phyloP scores from a whole-genome alignment of 2,797 vertebrate genomes.

The Dipus sagitta region DNA sequence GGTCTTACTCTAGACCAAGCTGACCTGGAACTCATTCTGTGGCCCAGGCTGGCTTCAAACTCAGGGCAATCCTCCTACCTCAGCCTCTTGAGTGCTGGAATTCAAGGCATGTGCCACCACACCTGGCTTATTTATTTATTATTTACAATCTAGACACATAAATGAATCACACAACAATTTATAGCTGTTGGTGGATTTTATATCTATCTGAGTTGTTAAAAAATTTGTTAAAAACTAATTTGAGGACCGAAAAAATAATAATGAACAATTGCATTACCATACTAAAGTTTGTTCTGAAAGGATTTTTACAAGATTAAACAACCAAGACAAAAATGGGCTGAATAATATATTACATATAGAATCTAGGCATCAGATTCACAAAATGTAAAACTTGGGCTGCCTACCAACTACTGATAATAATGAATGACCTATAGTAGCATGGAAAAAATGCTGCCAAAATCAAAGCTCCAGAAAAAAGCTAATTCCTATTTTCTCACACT shows the following conservation, averaged over 20 bases:
- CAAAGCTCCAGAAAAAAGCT: not conserved
- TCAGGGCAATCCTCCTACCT: too few species aligned
- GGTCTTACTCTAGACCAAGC: too few species aligned
- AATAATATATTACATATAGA: constrained; percentile 49
- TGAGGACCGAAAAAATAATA: constrained; percentile 71
- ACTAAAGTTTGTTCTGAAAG: constrained; percentile 47
- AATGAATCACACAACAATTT: constrained; percentile 76
- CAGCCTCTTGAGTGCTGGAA: too few species aligned
- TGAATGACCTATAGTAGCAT: not conserved
- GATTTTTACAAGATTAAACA: constrained; percentile 67
- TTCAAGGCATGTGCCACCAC: too few species aligned
- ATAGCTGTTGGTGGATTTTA: constrained; percentile 69
- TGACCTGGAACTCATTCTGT: too few species aligned
- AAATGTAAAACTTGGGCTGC: constrained; percentile 18
- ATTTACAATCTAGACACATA: constrained; percentile 63
- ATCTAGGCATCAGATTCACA: constrained; percentile 26
- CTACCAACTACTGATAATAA: not conserved
- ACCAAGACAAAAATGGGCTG: constrained; percentile 60
- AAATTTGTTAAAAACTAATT: constrained; percentile 80
- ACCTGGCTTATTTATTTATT: not conserved
- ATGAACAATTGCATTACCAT: constrained; percentile 6
- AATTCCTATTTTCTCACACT: constrained; percentile 28
- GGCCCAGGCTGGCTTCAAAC: too few species aligned
- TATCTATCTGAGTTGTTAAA: constrained; percentile 69
- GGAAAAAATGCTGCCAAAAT: not conserved